A percentile compares a stretch with the other conserved stretches of the same genome.
phyloP scores from a whole-genome alignment of 2,888 invertebrate genomes.

The Oligia latruncula region DNA sequence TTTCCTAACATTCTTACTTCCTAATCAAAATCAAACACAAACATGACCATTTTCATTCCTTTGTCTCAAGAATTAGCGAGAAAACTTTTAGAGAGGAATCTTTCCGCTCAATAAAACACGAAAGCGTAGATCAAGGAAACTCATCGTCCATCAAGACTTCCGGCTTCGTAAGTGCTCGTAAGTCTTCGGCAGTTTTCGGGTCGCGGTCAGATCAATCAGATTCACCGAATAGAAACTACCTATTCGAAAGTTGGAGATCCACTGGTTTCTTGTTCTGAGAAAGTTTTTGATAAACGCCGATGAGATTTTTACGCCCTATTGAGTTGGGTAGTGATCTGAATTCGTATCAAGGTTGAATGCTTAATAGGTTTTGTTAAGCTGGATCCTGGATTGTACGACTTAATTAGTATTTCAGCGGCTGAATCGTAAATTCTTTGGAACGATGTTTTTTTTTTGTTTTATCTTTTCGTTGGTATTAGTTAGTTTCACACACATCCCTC shows the following conservation, averaged over 20 bases:
- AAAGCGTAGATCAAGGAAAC: constrained; percentile 19
- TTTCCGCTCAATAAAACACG: constrained; percentile 37
- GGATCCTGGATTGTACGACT: not conserved
- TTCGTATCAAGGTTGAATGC: constrained; percentile 7
- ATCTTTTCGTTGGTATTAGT: no score
- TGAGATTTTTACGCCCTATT: constrained; percentile 35
- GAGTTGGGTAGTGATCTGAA: constrained; percentile 24
- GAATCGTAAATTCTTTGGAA: not conserved
- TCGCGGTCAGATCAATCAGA: constrained; percentile 15
- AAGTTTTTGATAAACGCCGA: constrained; percentile 44
- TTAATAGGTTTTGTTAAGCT: not conserved
- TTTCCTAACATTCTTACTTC: not conserved
- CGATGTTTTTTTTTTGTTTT: no score
- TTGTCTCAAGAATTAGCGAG: constrained; percentile 6
- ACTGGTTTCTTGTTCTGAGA: constrained; percentile 24
- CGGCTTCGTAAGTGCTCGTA: constrained; percentile 49
- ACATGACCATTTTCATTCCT: not conserved
- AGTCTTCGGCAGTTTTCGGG: constrained; percentile 22
- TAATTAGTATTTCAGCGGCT: not conserved
- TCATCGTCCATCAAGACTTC: constrained; percentile 50
- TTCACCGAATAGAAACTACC: constrained; percentile 10
- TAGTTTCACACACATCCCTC: no score
- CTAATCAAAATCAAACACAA: not conserved
- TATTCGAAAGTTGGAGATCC: constrained; percentile 44
- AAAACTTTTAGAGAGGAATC: constrained; percentile 30